These are phyloP conservation scores for Allacma fusca DNA, from an alignment of 2,888 invertebrate genomes.

Conservation along the genomic window DNA sequence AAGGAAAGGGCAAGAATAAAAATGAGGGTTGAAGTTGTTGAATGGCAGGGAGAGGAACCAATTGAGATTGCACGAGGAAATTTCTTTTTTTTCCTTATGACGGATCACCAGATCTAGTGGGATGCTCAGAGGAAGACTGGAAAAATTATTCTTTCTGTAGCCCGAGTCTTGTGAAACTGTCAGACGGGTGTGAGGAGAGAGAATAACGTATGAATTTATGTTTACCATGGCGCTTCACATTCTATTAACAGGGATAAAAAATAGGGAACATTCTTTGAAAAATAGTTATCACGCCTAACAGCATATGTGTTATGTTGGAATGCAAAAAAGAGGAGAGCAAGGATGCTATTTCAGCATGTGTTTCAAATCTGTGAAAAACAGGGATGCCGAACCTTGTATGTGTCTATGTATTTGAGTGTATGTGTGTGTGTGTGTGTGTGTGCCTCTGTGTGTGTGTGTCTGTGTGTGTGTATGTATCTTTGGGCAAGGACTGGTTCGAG, in stretches of 20 bases:
- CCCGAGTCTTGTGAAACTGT: neutral
- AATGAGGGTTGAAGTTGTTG: conserved; percentile 12
- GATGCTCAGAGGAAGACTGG: neutral
- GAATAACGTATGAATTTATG: conserved; percentile 34
- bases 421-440: too few species aligned
- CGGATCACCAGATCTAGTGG: conserved; percentile 11
- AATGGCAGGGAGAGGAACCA: conserved; percentile 3
- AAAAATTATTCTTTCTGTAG: neutral
- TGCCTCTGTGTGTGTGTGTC: too few species aligned
- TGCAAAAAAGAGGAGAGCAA: neutral
- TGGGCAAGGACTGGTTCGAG: too few species aligned
- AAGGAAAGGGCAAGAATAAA: neutral
- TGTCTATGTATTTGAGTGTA: too few species aligned
- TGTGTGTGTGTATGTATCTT: too few species aligned
- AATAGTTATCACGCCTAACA: conserved; percentile 17
- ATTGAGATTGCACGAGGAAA: neutral
- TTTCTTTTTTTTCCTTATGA: neutral
- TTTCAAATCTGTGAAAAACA: conserved; percentile 1
- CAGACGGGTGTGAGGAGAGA: neutral
- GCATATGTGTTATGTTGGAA: conserved; percentile 2
- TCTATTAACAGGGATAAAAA: conserved; percentile 34
- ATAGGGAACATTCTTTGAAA: conserved; percentile 10
- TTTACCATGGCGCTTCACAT: conserved; percentile 24
- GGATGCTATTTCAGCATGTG: neutral
- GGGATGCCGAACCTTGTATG: too few species aligned